Conservation (phyloP, 2,888 invertebrate species). For the Diaperis boleti region DNA sequence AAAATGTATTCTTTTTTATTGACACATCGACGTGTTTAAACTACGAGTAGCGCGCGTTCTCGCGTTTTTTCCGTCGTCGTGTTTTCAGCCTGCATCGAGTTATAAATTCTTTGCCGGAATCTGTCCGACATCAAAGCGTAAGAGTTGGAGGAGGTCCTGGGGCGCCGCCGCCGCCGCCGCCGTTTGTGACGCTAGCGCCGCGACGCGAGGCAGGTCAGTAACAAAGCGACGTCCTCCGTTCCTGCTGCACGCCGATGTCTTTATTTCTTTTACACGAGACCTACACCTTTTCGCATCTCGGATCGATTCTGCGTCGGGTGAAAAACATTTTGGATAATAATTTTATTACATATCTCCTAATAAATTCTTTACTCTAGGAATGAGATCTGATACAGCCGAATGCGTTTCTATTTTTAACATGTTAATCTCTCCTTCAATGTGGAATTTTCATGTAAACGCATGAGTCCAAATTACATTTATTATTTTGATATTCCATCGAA, state of each 20-base stretch:
- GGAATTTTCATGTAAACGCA: no score
- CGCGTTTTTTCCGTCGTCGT: conserved; percentile 1
- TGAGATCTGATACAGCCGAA: no score
- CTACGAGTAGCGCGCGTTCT: conserved; percentile 12
- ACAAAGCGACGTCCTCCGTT: conserved; percentile 61
- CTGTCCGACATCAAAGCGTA: conserved; percentile 54
- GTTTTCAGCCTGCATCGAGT: conserved; percentile 7
- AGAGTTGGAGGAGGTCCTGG: conserved; percentile 55
- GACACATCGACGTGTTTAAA: conserved; percentile 34
- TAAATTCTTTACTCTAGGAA: no score
- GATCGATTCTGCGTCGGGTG: conserved; percentile 22
- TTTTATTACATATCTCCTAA: no score
- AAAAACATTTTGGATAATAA: no score
- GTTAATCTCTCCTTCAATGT: no score
- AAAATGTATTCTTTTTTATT: conserved; percentile 39
- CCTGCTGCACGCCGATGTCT: conserved; percentile 60
- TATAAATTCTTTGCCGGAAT: conserved; percentile 34
- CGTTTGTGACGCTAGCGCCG: conserved; percentile 59
- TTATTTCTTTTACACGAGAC: conserved; percentile 55
- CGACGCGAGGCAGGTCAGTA: conserved; percentile 64
- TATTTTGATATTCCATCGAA: no score
- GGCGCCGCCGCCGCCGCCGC: conserved; percentile 58
- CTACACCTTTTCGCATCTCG: conserved; percentile 42
- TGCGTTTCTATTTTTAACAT: no score
- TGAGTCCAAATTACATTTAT: no score